These are phyloP conservation scores for Leptinotarsa juncta DNA, from an alignment of 2,888 invertebrate genomes.

Conservation along the genomic window DNA sequence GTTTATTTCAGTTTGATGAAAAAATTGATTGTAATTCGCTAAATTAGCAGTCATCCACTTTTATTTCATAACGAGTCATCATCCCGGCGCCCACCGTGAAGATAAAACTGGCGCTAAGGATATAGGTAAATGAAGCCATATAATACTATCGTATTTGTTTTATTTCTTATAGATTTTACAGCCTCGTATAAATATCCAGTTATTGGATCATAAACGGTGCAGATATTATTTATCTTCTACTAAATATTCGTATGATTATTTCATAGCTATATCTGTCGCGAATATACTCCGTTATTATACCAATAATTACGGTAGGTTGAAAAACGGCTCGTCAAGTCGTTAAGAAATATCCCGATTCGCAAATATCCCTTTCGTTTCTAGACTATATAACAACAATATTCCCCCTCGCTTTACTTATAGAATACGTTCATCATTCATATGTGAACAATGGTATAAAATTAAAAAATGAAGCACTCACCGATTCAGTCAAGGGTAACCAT, in stretches of 20 bases:
- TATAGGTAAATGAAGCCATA: conserved; percentile 24
- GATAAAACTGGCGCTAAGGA: conserved; percentile 16
- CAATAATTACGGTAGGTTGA: not conserved
- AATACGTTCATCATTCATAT: conserved; percentile 40
- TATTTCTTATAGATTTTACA: conserved; percentile 27
- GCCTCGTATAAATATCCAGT: conserved; percentile 27
- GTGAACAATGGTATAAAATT: conserved; percentile 53
- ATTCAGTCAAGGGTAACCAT: conserved; percentile 51
- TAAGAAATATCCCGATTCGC: not conserved
- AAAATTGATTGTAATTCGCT: not conserved
- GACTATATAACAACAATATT: conserved; percentile 3
- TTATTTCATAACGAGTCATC: not conserved
- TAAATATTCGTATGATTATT: conserved; percentile 17
- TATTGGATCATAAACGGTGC: conserved; percentile 29
- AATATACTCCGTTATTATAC: not conserved
- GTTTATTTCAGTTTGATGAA: not conserved
- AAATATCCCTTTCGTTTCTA: conserved; percentile 5
- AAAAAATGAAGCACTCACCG: conserved; percentile 53
- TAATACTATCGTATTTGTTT: conserved; percentile 24
- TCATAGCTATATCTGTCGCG: conserved; percentile 6
- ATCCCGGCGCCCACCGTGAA: not conserved
- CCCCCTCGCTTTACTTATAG: conserved; percentile 10
- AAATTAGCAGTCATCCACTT: not conserved
- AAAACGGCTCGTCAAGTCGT: not conserved
- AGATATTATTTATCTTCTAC: conserved; percentile 24